Base-by-base conservation (phyloP, 2,888 invertebrate species). In the Auanema freiburgensis region DNA sequence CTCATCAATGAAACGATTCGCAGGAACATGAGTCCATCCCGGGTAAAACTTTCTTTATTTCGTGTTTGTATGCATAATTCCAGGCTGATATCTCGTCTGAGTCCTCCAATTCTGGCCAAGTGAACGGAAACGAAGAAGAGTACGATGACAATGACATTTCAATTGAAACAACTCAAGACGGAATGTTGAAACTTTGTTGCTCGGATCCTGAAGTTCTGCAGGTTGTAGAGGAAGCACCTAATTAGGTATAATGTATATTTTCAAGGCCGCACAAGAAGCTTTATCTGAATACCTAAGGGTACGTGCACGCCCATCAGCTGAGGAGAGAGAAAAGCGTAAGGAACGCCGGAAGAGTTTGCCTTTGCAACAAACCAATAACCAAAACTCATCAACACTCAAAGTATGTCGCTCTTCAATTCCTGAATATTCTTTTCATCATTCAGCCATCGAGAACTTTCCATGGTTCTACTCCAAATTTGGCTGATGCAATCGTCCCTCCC, bases 1-100 rank as follows among this genome's bases (percentile, higher is more conserved):
- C 87, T 94, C 84, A 94, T 95, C 84, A 93, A 93, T 84, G 93
- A 94, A 84, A 94, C 94, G 72, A 95, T 95, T 83, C 89, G 92
- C 73, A 90, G 93, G 83, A 95, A 95, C 87, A 92, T 93, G 77
- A 94, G 93, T 57, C 76, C 76, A 4, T 67, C 68, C 40, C 40
- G 72, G 54, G 67, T 65, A 25, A 11, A 63, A 24, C 40, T 14
- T 23, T 24, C 44, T 60, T 40, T 52, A 4, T 42, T 16, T 16
- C 25, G 25, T 23, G 14, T 33, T 52, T 16, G 25, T 33, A n/a
- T 11, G 25, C 21, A 42, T 24, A 6, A 8, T 44, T 43, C 11
- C 2, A n/a, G n/a, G 46, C 46, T 46, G 16, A 46, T 18, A 16
- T 55, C 41, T 23, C 41, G 5, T 41, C 55, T 24, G 21, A 3